Evolutionary conservation across 2,888 invertebrate genomes (phyloP).

Genomic region (Papilio protenor): DNA sequence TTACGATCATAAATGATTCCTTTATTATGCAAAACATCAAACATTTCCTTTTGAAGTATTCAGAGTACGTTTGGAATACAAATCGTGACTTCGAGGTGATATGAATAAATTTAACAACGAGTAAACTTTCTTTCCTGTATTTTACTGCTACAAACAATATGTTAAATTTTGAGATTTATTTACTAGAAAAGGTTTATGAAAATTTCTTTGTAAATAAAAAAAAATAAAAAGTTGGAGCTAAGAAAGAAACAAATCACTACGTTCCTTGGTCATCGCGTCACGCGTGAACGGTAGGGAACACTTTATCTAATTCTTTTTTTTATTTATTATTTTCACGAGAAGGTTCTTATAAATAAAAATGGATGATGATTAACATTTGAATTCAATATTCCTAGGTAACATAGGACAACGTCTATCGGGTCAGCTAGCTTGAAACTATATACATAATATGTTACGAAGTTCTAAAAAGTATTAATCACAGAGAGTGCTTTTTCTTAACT

Average conservation of each 20-base stretch:
- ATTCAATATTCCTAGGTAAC: too few species aligned
- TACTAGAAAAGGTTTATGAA: neutral
- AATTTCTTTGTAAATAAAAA: neutral
- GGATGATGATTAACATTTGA: too few species aligned
- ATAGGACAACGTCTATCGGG: too few species aligned
- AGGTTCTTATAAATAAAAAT: too few species aligned
- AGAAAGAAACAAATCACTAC: too few species aligned
- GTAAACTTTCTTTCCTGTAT: constrained; percentile 14
- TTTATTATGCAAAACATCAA: constrained; percentile 24
- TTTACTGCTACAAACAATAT: constrained; percentile 17
- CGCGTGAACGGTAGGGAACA: too few species aligned
- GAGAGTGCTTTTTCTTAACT: neutral
- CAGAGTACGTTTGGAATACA: constrained; percentile 20
- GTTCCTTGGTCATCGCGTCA: too few species aligned
- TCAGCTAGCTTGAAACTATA: too few species aligned
- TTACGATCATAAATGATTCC: constrained; percentile 14
- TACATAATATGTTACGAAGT: neutral
- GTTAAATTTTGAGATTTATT: constrained; percentile 3
- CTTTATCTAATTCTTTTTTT: too few species aligned
- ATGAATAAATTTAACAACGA: constrained; percentile 24
- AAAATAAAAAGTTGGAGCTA: too few species aligned
- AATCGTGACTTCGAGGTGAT: constrained; percentile 16
- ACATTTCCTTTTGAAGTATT: constrained; percentile 22
- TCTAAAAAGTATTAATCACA: neutral
- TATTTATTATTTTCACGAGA: too few species aligned